phyloP scores from a whole-genome alignment of 2,888 invertebrate species.

The Hedychridium roseum region DNA sequence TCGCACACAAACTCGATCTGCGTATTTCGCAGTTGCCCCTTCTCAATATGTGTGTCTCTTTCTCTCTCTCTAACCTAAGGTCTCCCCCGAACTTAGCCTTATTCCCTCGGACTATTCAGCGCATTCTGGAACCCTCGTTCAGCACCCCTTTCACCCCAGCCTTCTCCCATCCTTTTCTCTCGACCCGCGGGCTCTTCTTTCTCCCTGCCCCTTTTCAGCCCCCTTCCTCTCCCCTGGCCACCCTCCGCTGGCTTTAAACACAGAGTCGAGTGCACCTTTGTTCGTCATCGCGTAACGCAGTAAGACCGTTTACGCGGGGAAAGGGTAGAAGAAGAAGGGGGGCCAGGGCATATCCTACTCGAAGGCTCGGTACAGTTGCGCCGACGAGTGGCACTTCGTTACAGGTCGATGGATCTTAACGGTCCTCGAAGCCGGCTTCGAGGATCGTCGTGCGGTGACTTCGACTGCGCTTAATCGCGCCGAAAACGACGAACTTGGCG shows the following conservation, averaged over 20 bases:
- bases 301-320: no score
- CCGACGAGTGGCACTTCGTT: no score
- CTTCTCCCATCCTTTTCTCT: neutral
- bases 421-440: no score
- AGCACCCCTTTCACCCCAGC: neutral
- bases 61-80: conserved; percentile 2
- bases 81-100: conserved; percentile 8
- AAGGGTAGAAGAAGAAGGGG: neutral
- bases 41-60: no score
- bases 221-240: neutral
- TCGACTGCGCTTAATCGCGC: no score
- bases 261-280: neutral
- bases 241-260: neutral
- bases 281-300: neutral
- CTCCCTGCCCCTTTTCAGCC: neutral
- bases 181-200: neutral
- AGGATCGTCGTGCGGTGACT: no score
- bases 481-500: no score
- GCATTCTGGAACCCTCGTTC: neutral
- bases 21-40: no score
- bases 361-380: no score
- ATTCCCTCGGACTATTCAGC: no score
- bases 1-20: conserved; percentile 7
- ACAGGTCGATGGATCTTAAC: no score
- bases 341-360: neutral